Evolutionary conservation across 2,888 invertebrate species (phyloP), one percentile per base, ranked within the genome.

Genomic region (Neoascia interrupta): DNA sequence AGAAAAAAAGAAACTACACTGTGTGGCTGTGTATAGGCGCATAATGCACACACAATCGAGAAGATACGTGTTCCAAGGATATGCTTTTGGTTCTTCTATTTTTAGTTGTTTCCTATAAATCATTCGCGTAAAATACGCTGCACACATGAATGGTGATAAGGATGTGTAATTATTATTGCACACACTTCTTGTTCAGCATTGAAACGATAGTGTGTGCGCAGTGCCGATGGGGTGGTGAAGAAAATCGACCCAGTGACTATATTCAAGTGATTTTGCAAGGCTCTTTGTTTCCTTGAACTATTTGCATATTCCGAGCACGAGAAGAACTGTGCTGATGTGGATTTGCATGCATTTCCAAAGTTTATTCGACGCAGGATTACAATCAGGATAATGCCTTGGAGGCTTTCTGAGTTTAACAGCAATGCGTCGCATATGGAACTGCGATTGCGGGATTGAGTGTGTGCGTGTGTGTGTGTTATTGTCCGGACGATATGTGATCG

Each of bases 121-220:
- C 36, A 5, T 19, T 39, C 41, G 43, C 21, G 53, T 45, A 58
- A 51, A n/a, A n/a, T 68, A 45, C 58, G 63, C 51, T 37, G 56
- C 47, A 26, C 37, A 63, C 76, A 76, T 64, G 72, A 58, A 72
- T 64, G 39, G 64, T 58, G 72, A 76, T 72, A 72, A 76, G 63
- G 45, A 76, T 72, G 60, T 72, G 70, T 75, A 76, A 76, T 76
- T 76, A 74, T 74, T 74, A 70, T 58, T 64, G 64, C 45, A 49
- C 51, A 39, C 23, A 18, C 13, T 11, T 45, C 58, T 18, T 43
- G 13, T 13, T 43, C 11, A n/a, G 34, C 19, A 19, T 31, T 18
- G 1, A 18, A 15, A 26, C 13, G 23, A 2, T 36, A 34, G 11
- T 19, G 19, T 36, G 16, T 61, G 37, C 26, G 26, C 10, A 26